Base-by-base conservation (phyloP, 2,113 vertebrate species). In the Sceloporus undulatus region DNA sequence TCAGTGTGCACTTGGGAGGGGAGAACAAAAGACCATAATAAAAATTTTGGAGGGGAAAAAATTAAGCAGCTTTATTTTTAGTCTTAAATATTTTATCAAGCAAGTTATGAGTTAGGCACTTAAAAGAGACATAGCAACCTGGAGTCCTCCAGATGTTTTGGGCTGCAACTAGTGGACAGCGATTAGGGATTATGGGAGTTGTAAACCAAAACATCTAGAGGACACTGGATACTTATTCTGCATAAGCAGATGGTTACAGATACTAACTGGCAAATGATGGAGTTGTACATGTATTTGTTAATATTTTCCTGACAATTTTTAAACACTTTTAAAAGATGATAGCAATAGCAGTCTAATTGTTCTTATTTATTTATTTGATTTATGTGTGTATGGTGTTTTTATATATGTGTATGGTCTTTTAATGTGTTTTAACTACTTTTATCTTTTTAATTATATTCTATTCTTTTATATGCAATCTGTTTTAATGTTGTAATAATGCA, bases 1-100 rank as follows among this genome's bases (percentile, higher is more conserved):
- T 93, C 79, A 73, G 65, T 86, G 86, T 52, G 18, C 9, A 70
- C 23, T 42, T 40, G 89, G 78, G 48, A 25, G 78, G 85, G 27
- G 8, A 65, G 27, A 85, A 42, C 48, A 4, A 0, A 56, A 19
- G 71, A 42, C 85, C 91, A 90, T 89, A 23, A 91, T 87, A 85
- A 85, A 75, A 66, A 13, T 9, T 4, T 73, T 54, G 76, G 40
- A 3, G 62, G 11, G 5, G 13, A 1, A 40, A 21, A 73, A 74
- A 21, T 56, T 25, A 34, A 25, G 4, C 71, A 73, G 21, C 7
- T 54, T 38, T 78, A 38, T 86, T 68, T 86, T 68, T 78, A 7
- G 18, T 70, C 29, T 21, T 25, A 38, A 59, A n/a, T 27, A 48
- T 80, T 71, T 87, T 18, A 80, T 78, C 4, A 23, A 27, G 18